These are phyloP conservation scores for Chelonus formosanus DNA, from an alignment of 2,888 invertebrate genomes.

Conservation along the genomic window DNA sequence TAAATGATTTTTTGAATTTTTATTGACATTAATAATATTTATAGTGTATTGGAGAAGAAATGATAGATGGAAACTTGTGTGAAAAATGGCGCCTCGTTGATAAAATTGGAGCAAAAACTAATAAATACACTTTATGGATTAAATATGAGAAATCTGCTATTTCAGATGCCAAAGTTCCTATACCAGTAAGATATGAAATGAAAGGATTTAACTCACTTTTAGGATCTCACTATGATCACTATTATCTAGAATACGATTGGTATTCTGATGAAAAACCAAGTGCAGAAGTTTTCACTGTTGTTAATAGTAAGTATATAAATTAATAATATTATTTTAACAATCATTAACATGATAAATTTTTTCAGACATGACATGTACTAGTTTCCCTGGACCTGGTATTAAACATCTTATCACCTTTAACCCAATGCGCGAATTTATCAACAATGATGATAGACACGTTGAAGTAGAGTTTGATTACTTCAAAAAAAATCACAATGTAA, in stretches of 20 bases:
- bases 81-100: constrained; percentile 81
- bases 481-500: constrained; percentile 75
- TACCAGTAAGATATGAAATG: constrained; percentile 83
- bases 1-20: not conserved
- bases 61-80: constrained; percentile 75
- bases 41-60: constrained; percentile 71
- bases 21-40: constrained; percentile 26
- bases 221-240: constrained; percentile 97
- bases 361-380: constrained; percentile 73
- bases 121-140: constrained; percentile 90
- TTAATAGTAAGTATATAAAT: constrained; percentile 67
- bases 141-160: constrained; percentile 69
- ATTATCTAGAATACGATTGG: constrained; percentile 82
- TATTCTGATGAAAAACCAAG: constrained; percentile 73
- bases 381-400: constrained; percentile 88
- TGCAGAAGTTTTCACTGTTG: constrained; percentile 75
- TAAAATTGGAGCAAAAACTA: constrained; percentile 79
- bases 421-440: constrained; percentile 91
- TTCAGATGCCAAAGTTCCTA: constrained; percentile 48
- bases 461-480: constrained; percentile 80
- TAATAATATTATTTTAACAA: constrained; percentile 7
- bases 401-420: constrained; percentile 85
- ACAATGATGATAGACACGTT: constrained; percentile 75
- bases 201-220: constrained; percentile 88
- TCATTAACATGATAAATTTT: not conserved